phyloP scores from a whole-genome alignment of 2,888 invertebrate genomes.

The Cosmopolites sordidus region DNA sequence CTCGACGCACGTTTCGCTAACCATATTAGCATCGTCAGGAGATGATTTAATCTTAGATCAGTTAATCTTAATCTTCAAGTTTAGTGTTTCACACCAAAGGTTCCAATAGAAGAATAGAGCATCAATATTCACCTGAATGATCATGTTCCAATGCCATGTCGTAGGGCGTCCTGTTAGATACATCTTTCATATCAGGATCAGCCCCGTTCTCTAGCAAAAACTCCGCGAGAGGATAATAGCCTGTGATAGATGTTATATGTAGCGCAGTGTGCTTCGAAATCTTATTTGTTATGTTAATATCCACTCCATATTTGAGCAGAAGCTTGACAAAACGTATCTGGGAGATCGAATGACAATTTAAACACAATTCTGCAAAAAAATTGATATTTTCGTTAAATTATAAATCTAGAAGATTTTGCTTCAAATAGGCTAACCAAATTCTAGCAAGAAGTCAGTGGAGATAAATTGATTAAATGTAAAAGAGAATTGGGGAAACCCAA shows the following conservation, averaged over 20 bases:
- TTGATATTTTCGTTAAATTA: too few relatives aligned
- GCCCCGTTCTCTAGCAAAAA: slow-evolving; percentile 28
- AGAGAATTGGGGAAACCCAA: too few relatives aligned
- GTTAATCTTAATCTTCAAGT: too few relatives aligned
- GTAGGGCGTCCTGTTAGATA: slow-evolving; percentile 28
- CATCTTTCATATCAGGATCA: slow-evolving; percentile 20
- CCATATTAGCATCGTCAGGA: too few relatives aligned
- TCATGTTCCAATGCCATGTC: slow-evolving; percentile 29
- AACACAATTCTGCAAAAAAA: slow-evolving; percentile 30
- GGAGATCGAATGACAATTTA: slow-evolving; percentile 21
- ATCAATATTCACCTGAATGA: slow-evolving; percentile 14
- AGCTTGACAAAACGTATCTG: slow-evolving; percentile 27
- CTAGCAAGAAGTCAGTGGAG: too few relatives aligned
- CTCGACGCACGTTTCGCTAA: too few relatives aligned
- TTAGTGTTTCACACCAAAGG: too few relatives aligned
- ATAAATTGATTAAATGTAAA: too few relatives aligned
- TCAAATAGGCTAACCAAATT: too few relatives aligned
- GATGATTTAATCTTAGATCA: too few relatives aligned
- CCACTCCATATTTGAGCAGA: slow-evolving; percentile 24
- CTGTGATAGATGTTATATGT: slow-evolving; percentile 31
- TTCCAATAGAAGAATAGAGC: too few relatives aligned
- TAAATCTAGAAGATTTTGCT: too few relatives aligned
- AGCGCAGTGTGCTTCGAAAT: slow-evolving; percentile 31
- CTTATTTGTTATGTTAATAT: slow-evolving; percentile 29
- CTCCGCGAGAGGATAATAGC: slow-evolving; percentile 30